Base-by-base conservation (phyloP, 2,113 vertebrate species). In the Tetraodon nigroviridis region DNA sequence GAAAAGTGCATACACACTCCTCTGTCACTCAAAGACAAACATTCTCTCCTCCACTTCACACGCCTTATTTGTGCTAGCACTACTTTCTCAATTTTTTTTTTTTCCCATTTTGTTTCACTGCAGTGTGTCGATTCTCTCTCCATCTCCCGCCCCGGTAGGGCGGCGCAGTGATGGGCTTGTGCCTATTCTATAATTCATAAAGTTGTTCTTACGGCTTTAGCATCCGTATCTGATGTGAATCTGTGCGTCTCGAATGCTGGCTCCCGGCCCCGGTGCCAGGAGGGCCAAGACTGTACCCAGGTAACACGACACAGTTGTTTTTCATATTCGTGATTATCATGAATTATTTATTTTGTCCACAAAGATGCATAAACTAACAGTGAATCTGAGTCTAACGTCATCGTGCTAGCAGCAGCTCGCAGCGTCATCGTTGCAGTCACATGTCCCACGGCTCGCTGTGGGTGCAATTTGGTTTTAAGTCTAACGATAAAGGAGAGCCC, bases 181-280 rank as follows among this genome's bases (percentile, higher is more conserved):
- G 77, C 60, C 71, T 7, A 67, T 78, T 86, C 82, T 78, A 89
- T 89, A 86, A 87, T 86, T 89, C 83, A 87, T 87, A 76, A 67
- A 78, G 75, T 82, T 85, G 81, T 87, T 85, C 85, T 82, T 73
- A 67, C 47, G 82, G 80, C 80, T 71, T 67, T 71, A 73, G 80
- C 73, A 71, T 79, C 72, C 73, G 70, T 81, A 83, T 82, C 77
- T 29, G 72, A 75, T 73, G 79, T 79, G 84, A 83, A 86, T 85
- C 82, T 74, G 69, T 70, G 75, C 46, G 16, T 64, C 76, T 87
- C 77, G 80, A 67, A 84, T 74, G 67, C 72, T 83, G 71, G 55
- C 66, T 78, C 58, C 65, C 60, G 50, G 45, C 4, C 16, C 64
- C 61, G 58, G 66, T 61, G 74, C 63, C 63, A 21, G 75, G 47